Base-by-base conservation (phyloP, 1,140 invertebrate species). In the Megalopta genalis region DNA sequence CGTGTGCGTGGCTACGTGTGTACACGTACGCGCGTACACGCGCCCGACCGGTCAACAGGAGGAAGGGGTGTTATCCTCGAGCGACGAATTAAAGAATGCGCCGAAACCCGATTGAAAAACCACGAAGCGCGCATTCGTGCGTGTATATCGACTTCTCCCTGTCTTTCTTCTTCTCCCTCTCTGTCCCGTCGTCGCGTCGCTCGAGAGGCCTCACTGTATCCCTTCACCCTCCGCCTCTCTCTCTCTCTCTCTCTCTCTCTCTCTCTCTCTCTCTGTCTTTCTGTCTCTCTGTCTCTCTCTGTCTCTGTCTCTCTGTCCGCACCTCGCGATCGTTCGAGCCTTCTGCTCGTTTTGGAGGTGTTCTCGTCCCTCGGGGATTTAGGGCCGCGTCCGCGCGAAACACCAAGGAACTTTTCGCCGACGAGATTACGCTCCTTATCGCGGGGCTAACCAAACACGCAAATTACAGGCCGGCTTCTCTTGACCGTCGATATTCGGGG, bases 11-110 rank as follows among this genome's bases (percentile, higher is more conserved):
- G 69, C 74, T 74, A 67, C 75, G 65, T 78, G 69, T 83, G 66
- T 60, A 68, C 64, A 80, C 67, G 54, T 66, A n/a, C 70, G 62
- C 66, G 49, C 8, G 25, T 21, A 57, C 67, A 49, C 54, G 6
- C 16, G 23, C 3, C 9, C 63, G 52, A 37, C 14, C n/a, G 71
- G 52, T 14, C 37, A 46, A 62, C 62, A 23, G 23, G 23, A 65
- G 74, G 63, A 62, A 81, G 77, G 84, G 80, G 85, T 76, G 90
- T 90, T 90, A 90, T 89, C 88, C 88, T 74, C 85, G 85, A 77
- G 80, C 82, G 80, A 85, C 88, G 89, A 90, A 90, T 90, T 90
- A 90, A 91, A 89, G 88, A 80, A 90, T 84, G 80, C 81, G 87
- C 87, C 88, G 86, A 88, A 88, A 86, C 84, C 80, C 85, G 72